Percentiles rank a stretch among this genome's conserved stretches.
phyloP scores from a whole-genome alignment of 2,888 invertebrate species.

The Limenitis arthemis region DNA sequence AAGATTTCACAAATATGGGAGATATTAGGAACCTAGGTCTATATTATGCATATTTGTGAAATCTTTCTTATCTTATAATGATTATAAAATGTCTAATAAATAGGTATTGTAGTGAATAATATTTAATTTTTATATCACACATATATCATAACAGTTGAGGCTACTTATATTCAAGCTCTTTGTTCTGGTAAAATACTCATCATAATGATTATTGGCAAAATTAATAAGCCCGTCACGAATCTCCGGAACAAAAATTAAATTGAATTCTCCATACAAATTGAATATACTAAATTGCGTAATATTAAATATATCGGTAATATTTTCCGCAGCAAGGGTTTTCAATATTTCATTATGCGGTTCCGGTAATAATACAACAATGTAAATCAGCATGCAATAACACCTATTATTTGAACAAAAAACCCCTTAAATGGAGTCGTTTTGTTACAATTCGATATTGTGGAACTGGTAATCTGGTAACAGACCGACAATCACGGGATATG shows the following conservation, averaged over 20 bases:
- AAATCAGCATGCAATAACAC: slow-evolving; percentile 46
- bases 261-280: slow-evolving; percentile 15
- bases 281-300: slow-evolving; percentile 13
- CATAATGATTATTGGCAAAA: slow-evolving; percentile 5
- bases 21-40: too few relatives aligned
- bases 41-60: too few relatives aligned
- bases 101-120: too few relatives aligned
- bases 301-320: slow-evolving; percentile 23
- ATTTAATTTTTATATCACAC: too few relatives aligned
- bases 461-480: slow-evolving; percentile 64
- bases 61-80: too few relatives aligned
- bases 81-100: too few relatives aligned
- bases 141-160: too few relatives aligned
- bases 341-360: slow-evolving; percentile 51
- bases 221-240: slow-evolving; percentile 14
- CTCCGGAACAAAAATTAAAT: slow-evolving; percentile 15
- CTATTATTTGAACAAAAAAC: slow-evolving; percentile 56
- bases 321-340: slow-evolving; percentile 37
- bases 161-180: background rate
- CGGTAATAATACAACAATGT: slow-evolving; percentile 42
- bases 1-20: too few relatives aligned
- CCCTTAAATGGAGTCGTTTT: slow-evolving; percentile 62
- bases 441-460: slow-evolving; percentile 53
- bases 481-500: slow-evolving; percentile 58
- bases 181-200: slow-evolving; percentile 11